A percentile compares a stretch with the other conserved stretches of the same genome.
Evolutionary conservation across 2,113 vertebrate species (phyloP).

Genomic region (Saimiri boliviensis): DNA sequence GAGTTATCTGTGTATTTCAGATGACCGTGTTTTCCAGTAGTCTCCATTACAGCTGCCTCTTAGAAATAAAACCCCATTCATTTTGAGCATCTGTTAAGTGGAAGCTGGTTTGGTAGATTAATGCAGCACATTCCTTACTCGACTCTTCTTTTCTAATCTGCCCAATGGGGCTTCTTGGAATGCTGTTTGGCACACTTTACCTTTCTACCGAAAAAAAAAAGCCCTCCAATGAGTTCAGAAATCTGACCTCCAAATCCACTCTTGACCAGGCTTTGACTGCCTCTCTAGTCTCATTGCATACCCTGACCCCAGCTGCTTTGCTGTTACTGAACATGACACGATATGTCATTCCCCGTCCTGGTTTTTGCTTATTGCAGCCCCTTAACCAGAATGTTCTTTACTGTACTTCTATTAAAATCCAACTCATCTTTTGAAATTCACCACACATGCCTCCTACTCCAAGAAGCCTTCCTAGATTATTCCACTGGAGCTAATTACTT

Average conservation of each 20-base stretch:
- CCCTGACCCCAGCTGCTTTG: neutral
- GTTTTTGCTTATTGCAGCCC: neutral
- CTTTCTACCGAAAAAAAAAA: constrained; percentile 8
- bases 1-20: neutral
- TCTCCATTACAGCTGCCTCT: neutral
- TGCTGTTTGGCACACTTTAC: neutral
- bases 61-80: neutral
- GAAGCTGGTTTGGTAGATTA: neutral
- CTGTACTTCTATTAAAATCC: neutral
- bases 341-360: neutral
- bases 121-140: neutral
- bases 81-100: neutral
- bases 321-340: neutral
- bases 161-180: neutral
- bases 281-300: no score
- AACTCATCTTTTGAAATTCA: neutral
- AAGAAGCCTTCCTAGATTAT: constrained; percentile 3
- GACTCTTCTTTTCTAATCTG: neutral
- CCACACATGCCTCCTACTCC: neutral
- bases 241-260: neutral
- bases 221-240: neutral
- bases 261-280: neutral
- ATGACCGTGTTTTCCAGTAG: neutral
- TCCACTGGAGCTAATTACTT: neutral
- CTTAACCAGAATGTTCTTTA: neutral